Evolutionary conservation across 2,888 invertebrate species (phyloP).

Genomic region (Coleophora deauratella): DNA sequence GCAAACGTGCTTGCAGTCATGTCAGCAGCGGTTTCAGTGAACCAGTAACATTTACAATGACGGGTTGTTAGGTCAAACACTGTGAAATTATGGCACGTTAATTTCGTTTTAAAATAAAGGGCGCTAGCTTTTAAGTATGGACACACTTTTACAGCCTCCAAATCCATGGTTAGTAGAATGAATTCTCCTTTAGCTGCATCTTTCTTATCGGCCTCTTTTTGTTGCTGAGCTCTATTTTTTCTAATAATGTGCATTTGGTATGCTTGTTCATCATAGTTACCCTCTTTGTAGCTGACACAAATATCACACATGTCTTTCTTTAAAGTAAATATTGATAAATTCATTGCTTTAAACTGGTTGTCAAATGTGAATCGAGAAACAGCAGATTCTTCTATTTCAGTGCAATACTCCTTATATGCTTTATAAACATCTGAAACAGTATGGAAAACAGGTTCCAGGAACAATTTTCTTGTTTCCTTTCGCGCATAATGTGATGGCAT

Average conservation of each 20-base stretch:
- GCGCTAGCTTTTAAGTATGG: conserved; percentile 10
- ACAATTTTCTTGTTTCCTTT: conserved; percentile 11
- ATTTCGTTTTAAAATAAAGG: conserved; percentile 19
- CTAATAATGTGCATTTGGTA: conserved; percentile 14
- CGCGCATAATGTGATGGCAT: conserved; percentile 20
- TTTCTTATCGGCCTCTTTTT: conserved; percentile 16
- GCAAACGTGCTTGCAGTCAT: conserved; percentile 18
- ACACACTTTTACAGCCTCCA: conserved; percentile 7
- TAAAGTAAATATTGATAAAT: conserved; percentile 19
- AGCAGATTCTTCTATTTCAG: conserved; percentile 11
- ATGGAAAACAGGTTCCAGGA: conserved; percentile 17
- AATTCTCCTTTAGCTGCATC: not conserved
- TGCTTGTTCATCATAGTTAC: conserved; percentile 17
- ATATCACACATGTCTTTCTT: conserved; percentile 20
- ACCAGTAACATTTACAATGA: conserved; percentile 20
- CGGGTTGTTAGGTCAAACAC: conserved; percentile 13
- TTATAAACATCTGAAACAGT: conserved; percentile 15
- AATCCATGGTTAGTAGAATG: not conserved
- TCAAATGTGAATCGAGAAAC: conserved; percentile 20
- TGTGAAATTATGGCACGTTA: conserved; percentile 21
- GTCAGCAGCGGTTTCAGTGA: conserved; percentile 17
- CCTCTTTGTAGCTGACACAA: conserved; percentile 19
- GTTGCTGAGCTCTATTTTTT: conserved; percentile 16
- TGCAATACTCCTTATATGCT: conserved; percentile 17
- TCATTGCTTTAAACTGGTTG: conserved; percentile 19